Evolutionary conservation across 2,888 invertebrate species (phyloP), one percentile per base, ranked within the genome.

Genomic region (Pristionchus entomophagus): DNA sequence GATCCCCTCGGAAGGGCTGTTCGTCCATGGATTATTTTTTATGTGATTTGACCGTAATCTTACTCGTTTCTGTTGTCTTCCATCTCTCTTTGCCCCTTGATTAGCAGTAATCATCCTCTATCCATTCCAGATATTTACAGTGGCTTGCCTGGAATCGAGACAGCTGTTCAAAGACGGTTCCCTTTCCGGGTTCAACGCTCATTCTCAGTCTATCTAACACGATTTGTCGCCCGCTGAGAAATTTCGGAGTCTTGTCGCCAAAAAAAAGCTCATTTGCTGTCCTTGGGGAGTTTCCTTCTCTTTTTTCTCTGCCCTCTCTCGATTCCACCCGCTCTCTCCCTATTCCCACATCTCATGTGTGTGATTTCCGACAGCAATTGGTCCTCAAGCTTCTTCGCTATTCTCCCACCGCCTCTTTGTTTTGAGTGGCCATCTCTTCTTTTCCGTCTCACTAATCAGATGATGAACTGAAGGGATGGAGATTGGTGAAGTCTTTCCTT

Each of bases 341-440:
- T 3, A 2, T 14, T 32, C 32, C 32, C 4, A 14, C 14, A 32
- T 29, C 62, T 65, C 62, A 35, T 62, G 62, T 32, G 62, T 65
- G 62, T 29, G 62, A 65, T 65, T 65, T 65, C n/a, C 62, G 35
- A 26, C 62, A 65, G 62, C 62, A 65, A 65, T 65, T 65, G 62
- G 62, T 65, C 62, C 62, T 29, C 62, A 26, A 26, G 29, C 26
- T 59, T 29, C n/a, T 29, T 29, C 32, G 62, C 62, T 73, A 73
- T 73, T 73, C 41, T 73, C 69, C 69, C 69, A 65, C 65, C n/a
- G n/a, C n/a, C n/a, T 41, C 69, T 73, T 73, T 73, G 69, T 73
- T 73, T 22, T 73, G 69, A 41, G 35, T 65, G 8, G 56, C 14
- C 6, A 59, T 59, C 12, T 6, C 32, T 17, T 5, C 32, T 62